phyloP scores from a whole-genome alignment of 2,797 vertebrate species.

The Coreius guichenoti region DNA sequence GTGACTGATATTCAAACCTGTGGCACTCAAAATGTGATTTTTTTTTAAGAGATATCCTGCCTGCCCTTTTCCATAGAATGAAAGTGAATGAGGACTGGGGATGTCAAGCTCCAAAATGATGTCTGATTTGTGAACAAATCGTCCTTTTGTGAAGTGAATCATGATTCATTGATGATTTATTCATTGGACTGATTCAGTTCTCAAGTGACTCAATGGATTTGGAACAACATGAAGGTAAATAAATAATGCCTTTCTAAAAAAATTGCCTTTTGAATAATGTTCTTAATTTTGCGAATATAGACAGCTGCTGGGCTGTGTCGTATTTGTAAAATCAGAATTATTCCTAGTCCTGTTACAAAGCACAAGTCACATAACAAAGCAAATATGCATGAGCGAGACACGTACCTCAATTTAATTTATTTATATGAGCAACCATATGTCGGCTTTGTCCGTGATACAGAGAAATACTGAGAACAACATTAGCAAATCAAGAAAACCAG shows the following conservation, averaged over 20 bases:
- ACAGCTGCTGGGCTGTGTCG: neutral
- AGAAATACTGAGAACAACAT: slow-evolving; percentile 56
- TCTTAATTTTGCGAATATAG: neutral
- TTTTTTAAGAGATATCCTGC: neutral
- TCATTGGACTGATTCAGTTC: neutral
- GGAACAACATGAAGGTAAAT: neutral
- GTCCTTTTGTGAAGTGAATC: neutral
- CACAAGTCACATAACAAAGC: slow-evolving; percentile 54
- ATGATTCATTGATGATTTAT: neutral
- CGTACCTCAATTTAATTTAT: slow-evolving; percentile 69
- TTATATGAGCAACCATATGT: slow-evolving; percentile 64
- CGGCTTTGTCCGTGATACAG: slow-evolving; percentile 51
- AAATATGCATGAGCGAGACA: slow-evolving; percentile 50
- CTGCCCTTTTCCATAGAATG: neutral
- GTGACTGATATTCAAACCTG: neutral
- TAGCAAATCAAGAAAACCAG: slow-evolving; percentile 53
- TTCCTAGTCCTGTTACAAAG: neutral
- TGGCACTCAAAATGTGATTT: neutral
- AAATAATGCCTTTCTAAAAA: neutral
- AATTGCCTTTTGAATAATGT: neutral
- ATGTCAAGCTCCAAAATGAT: neutral
- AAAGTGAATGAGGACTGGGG: neutral
- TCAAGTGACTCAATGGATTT: neutral
- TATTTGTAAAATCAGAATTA: neutral
- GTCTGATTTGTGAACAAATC: neutral